phyloP scores from a whole-genome alignment of 2,113 vertebrate genomes.

The Struthidea cinerea region DNA sequence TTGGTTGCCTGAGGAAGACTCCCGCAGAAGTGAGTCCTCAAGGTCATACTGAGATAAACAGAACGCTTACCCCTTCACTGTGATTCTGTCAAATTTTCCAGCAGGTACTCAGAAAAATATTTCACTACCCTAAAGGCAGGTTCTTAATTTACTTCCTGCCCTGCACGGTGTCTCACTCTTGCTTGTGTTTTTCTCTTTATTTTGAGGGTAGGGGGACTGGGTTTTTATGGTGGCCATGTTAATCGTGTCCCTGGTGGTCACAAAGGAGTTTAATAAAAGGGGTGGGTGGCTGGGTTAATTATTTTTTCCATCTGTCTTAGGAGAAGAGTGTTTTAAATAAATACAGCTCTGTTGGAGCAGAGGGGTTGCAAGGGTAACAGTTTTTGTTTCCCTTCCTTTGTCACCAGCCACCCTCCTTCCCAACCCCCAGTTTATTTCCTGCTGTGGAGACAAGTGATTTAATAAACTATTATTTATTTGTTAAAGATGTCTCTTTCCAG shows the following conservation, averaged over 20 bases:
- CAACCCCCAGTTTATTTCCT: constrained; percentile 28
- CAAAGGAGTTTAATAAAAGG: constrained; percentile 65
- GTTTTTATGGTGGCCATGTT: constrained; percentile 58
- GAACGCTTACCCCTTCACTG: not conserved
- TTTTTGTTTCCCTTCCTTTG: constrained; percentile 45
- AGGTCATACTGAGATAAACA: not conserved
- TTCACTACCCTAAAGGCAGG: constrained; percentile 16
- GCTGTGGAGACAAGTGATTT: constrained; percentile 57
- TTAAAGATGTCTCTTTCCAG: constrained; percentile 35
- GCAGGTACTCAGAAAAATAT: constrained; percentile 2
- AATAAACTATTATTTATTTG: constrained; percentile 61
- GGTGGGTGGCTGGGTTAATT: constrained; percentile 59
- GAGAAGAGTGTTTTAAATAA: constrained; percentile 65
- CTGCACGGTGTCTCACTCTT: constrained; percentile 21
- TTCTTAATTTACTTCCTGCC: constrained; percentile 64
- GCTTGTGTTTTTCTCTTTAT: constrained; percentile 44
- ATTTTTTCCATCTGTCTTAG: constrained; percentile 63
- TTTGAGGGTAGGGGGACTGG: constrained; percentile 28
- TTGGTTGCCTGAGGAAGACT: not conserved
- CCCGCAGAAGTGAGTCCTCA: not conserved
- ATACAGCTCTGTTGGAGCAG: constrained; percentile 19
- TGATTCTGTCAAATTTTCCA: constrained; percentile 23
- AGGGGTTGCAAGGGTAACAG: not conserved
- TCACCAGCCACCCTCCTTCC: constrained; percentile 7
- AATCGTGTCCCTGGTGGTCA: constrained; percentile 57